Percentiles rank a stretch among this genome's conserved stretches.
Evolutionary conservation across 2,113 vertebrate genomes (phyloP).

Genomic region (Erythrocercus mccallii): DNA sequence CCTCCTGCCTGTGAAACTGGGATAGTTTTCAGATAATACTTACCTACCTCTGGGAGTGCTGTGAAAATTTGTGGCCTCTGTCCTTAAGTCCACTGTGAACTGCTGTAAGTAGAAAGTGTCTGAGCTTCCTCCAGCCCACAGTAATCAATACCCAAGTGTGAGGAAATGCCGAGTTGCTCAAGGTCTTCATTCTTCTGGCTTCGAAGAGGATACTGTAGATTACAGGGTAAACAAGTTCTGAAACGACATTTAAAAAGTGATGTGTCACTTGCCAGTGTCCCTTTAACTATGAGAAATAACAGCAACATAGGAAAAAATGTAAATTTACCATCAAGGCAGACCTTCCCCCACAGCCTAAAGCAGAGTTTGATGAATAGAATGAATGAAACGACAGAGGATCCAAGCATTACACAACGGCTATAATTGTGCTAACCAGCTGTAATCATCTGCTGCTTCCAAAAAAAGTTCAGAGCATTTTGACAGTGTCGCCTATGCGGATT

Average conservation of each 20-base stretch:
- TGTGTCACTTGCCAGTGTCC: not conserved
- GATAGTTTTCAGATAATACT: not conserved
- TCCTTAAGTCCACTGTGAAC: not conserved
- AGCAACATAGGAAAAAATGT: slow-evolving; percentile 36
- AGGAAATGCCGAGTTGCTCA: slow-evolving; percentile 3
- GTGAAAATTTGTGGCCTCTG: not conserved
- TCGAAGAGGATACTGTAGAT: slow-evolving; percentile 33
- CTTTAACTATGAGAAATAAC: slow-evolving; percentile 32
- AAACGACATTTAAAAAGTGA: not conserved
- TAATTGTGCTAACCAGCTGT: slow-evolving; percentile 69
- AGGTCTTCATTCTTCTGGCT: slow-evolving; percentile 12
- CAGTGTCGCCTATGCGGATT: not conserved
- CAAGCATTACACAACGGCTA: slow-evolving; percentile 25
- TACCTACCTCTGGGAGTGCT: not conserved
- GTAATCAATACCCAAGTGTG: not conserved
- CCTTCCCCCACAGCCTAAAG: not conserved
- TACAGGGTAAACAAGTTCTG: slow-evolving; percentile 37
- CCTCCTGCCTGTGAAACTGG: not conserved
- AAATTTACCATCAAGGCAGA: slow-evolving; percentile 40
- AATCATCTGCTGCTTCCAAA: slow-evolving; percentile 68
- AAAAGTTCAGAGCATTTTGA: slow-evolving; percentile 53
- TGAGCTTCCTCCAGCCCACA: not conserved
- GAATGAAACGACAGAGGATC: slow-evolving; percentile 38
- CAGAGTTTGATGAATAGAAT: slow-evolving; percentile 46
- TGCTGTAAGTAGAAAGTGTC: not conserved